Conservation (phyloP, 2,797 vertebrate genomes). For the Geotrypetes seraphini region DNA sequence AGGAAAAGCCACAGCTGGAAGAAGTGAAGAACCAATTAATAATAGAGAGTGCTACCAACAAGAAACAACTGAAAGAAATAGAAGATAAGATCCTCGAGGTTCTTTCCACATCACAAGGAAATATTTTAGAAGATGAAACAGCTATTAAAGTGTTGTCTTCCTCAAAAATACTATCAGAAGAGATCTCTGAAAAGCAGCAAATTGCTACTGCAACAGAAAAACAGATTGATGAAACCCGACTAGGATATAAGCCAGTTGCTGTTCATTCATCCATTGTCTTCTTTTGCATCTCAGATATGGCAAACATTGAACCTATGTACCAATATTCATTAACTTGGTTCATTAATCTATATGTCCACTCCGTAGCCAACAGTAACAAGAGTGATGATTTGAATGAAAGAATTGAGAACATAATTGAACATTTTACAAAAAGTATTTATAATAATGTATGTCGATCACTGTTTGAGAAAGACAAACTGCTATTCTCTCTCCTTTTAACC, state of each 20-base stretch:
- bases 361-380: constrained; percentile 68
- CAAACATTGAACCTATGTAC: constrained; percentile 91
- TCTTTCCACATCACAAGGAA: constrained; percentile 78
- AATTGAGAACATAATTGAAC: constrained; percentile 61
- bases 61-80: constrained; percentile 83
- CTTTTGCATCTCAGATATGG: constrained; percentile 87
- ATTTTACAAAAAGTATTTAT: constrained; percentile 83
- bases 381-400: constrained; percentile 60
- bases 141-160: constrained; percentile 80
- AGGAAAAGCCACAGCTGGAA: constrained; percentile 86
- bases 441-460: constrained; percentile 85
- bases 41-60: constrained; percentile 77
- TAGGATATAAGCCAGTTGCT: constrained; percentile 84
- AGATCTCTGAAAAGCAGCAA: constrained; percentile 83
- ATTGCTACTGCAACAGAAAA: constrained; percentile 72
- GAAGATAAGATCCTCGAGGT: constrained; percentile 85
- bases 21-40: constrained; percentile 89
- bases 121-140: constrained; percentile 86
- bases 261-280: constrained; percentile 78
- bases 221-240: constrained; percentile 78
- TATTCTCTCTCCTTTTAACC: constrained; percentile 84
- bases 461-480: constrained; percentile 90
- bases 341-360: constrained; percentile 74
- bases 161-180: constrained; percentile 78
- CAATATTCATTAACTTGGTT: constrained; percentile 90